Conservation (phyloP, 1,140 invertebrate genomes). For the Drosophila murphyi region DNA sequence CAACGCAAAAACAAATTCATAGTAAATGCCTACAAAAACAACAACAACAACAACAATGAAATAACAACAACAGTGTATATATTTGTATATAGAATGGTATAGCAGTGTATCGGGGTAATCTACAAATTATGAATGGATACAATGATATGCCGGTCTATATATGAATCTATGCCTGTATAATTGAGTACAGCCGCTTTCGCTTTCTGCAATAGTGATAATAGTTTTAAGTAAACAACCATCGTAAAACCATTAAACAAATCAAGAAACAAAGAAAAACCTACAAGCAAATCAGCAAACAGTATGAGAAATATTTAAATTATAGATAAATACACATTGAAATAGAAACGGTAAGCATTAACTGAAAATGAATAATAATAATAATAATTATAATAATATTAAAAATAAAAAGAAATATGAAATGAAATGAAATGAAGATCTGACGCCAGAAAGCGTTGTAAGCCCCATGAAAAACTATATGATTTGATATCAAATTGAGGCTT, state of each 20-base stretch:
- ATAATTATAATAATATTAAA: conserved; percentile 16
- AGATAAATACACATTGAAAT: conserved; percentile 64
- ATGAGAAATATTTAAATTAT: conserved; percentile 51
- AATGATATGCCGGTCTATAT: conserved; percentile 2
- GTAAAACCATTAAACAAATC: conserved; percentile 49
- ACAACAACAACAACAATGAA: conserved; percentile 58
- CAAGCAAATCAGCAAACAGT: conserved; percentile 58
- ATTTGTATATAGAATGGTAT: not conserved
- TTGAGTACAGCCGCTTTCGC: conserved; percentile 83
- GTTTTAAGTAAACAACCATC: conserved; percentile 78
- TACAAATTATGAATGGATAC: not conserved
- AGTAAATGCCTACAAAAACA: conserved; percentile 69
- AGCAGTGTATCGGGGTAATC: conserved; percentile 4
- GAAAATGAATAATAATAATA: conserved; percentile 1
- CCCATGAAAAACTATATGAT: conserved; percentile 53
- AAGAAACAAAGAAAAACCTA: conserved; percentile 41
- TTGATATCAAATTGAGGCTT: conserved; percentile 43
- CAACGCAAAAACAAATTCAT: conserved; percentile 47
- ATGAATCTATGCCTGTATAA: conserved; percentile 38
- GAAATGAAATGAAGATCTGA: conserved; percentile 8
- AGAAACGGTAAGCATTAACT: conserved; percentile 59
- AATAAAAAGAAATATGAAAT: conserved; percentile 17
- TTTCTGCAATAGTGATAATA: conserved; percentile 85
- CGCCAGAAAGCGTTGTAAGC: conserved; percentile 22
- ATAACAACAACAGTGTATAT: conserved; percentile 41